phyloP scores from a whole-genome alignment of 2,113 vertebrate species.

The Pitta sordida region DNA sequence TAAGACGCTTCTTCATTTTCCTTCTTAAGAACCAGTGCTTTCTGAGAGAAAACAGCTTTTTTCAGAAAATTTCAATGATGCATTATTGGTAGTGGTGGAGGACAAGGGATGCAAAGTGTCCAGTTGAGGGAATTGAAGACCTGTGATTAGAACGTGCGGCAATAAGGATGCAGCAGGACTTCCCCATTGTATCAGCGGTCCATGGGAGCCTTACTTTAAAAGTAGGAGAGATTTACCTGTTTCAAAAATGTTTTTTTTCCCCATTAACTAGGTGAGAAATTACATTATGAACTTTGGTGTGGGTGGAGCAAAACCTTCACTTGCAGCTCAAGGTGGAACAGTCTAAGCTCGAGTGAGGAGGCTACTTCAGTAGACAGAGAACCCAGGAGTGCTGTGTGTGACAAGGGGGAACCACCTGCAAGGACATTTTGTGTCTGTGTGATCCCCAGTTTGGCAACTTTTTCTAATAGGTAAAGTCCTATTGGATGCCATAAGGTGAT shows the following conservation, averaged over 20 bases:
- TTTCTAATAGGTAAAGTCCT: background rate
- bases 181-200: background rate
- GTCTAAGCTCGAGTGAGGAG: fast-evolving
- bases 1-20: background rate
- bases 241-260: background rate
- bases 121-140: background rate
- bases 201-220: background rate
- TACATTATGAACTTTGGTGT: background rate
- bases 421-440: background rate
- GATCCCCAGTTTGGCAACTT: background rate
- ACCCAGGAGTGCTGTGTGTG: fast-evolving
- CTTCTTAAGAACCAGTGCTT: background rate
- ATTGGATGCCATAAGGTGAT: background rate
- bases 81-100: background rate
- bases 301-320: background rate
- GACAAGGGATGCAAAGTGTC: background rate
- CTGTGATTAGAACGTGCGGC: background rate
- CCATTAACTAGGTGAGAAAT: background rate
- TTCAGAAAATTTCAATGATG: background rate
- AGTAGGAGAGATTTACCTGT: background rate
- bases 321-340: background rate
- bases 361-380: background rate
- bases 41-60: background rate
- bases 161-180: background rate
- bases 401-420: background rate